phyloP scores from a whole-genome alignment of 2,113 vertebrate genomes.

The Carassius auratus region DNA sequence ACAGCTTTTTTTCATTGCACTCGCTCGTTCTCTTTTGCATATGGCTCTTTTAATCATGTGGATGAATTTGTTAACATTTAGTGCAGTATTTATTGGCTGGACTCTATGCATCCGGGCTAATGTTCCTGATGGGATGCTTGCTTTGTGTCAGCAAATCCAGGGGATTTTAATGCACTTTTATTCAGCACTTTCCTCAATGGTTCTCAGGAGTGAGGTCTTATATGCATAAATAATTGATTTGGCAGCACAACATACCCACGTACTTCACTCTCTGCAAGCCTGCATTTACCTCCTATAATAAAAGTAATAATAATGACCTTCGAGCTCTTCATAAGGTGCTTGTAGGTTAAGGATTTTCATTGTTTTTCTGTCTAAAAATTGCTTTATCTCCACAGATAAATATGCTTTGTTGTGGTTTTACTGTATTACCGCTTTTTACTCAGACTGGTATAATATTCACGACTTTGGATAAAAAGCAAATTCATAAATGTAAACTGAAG shows the following conservation, averaged over 20 bases:
- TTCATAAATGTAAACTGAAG: background rate
- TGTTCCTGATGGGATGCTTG: conserved; percentile 33
- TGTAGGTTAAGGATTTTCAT: background rate
- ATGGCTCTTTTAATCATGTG: conserved; percentile 2
- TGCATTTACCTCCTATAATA: background rate
- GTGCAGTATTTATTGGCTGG: conserved; percentile 42
- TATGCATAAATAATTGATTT: conserved; percentile 58
- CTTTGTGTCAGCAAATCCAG: conserved; percentile 49
- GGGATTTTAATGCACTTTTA: conserved; percentile 57
- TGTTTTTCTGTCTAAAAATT: background rate
- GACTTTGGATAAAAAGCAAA: background rate
- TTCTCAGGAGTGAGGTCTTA: conserved; percentile 56
- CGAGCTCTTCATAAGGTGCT: background rate
- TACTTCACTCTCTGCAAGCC: background rate
- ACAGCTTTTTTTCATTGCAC: background rate
- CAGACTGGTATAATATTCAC: background rate
- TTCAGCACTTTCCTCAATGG: conserved; percentile 55
- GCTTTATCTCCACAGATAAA: background rate
- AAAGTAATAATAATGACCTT: background rate
- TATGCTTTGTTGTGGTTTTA: background rate
- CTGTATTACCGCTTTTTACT: background rate
- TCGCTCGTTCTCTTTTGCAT: background rate
- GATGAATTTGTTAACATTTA: conserved; percentile 25
- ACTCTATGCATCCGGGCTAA: background rate
- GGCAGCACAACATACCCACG: conserved; percentile 47